Conservation (phyloP, 2,113 vertebrate species). For the Gallinago paraguaiae region DNA sequence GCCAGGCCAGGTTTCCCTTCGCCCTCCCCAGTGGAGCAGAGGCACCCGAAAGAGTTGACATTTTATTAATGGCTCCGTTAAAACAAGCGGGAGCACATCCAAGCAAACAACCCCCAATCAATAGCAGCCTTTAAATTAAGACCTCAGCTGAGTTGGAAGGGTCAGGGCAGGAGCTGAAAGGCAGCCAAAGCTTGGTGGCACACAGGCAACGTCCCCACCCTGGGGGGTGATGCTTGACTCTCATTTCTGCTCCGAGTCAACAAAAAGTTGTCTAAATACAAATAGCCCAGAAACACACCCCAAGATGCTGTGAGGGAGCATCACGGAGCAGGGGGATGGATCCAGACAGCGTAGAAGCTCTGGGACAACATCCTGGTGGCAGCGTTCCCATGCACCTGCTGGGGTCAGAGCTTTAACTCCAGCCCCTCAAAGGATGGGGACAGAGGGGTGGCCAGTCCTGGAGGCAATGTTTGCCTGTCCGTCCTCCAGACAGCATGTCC, state of each 20-base stretch:
- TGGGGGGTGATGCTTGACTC: not conserved
- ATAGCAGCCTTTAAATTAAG: conserved; percentile 40
- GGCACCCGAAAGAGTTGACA: not conserved
- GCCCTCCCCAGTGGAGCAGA: not conserved
- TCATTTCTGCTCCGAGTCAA: rapidly evolving
- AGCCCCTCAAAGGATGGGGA: too few species aligned
- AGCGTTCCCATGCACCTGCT: rapidly evolving
- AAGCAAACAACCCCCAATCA: conserved; percentile 48
- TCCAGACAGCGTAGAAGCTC: rapidly evolving
- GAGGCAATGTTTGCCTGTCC: rapidly evolving
- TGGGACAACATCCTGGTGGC: not conserved
- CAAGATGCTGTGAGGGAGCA: rapidly evolving
- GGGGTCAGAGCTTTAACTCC: not conserved
- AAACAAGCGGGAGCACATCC: conserved; percentile 17
- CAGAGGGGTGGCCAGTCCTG: not conserved
- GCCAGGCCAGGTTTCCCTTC: not conserved
- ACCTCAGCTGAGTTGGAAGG: not conserved
- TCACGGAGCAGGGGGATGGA: not conserved
- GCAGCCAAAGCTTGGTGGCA: not conserved
- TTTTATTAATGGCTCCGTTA: conserved; percentile 66
- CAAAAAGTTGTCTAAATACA: not conserved
- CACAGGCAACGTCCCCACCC: not conserved
- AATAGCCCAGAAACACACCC: not conserved
- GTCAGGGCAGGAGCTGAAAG: not conserved
- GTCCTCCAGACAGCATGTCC: rapidly evolving